Conservation (phyloP, 2,888 invertebrate species). For the Polydrusus tereticollis region DNA sequence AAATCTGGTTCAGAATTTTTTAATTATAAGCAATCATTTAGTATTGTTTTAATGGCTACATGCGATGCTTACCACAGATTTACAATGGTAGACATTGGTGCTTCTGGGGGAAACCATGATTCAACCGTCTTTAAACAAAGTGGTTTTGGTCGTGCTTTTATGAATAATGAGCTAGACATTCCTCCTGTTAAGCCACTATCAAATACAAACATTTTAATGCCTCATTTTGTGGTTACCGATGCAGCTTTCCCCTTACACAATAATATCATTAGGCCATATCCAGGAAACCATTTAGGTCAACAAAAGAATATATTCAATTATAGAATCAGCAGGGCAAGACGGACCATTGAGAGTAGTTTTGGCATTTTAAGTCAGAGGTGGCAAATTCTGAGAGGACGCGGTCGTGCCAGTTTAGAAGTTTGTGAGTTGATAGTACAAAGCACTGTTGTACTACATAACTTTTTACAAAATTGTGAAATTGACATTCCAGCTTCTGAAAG, state of each 20-base stretch:
- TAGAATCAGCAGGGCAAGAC: constrained; percentile 23
- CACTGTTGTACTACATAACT: constrained; percentile 49
- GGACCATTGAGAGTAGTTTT: constrained; percentile 7
- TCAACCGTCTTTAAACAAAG: constrained; percentile 51
- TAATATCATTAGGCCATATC: constrained; percentile 43
- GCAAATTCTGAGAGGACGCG: constrained; percentile 36
- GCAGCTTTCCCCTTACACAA: constrained; percentile 45
- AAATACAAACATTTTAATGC: constrained; percentile 31
- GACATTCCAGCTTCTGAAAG: constrained; percentile 23
- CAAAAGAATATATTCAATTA: constrained; percentile 42
- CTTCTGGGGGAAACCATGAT: constrained; percentile 57
- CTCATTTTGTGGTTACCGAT: constrained; percentile 46
- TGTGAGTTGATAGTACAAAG: constrained; percentile 43
- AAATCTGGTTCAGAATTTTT: constrained; percentile 55
- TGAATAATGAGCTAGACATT: constrained; percentile 26
- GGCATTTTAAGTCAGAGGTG: constrained; percentile 46
- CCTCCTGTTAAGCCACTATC: constrained; percentile 30
- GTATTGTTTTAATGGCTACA: constrained; percentile 54
- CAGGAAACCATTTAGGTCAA: constrained; percentile 13
- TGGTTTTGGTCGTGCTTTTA: constrained; percentile 32
- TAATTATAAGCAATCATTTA: constrained; percentile 57
- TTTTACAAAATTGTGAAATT: constrained; percentile 42
- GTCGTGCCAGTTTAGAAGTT: constrained; percentile 37
- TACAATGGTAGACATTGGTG: constrained; percentile 57
- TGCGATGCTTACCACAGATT: constrained; percentile 58